Percentiles rank a stretch among this genome's conserved stretches.
phyloP scores from a whole-genome alignment of 2,888 invertebrate genomes.

The Anorthoa munda region DNA sequence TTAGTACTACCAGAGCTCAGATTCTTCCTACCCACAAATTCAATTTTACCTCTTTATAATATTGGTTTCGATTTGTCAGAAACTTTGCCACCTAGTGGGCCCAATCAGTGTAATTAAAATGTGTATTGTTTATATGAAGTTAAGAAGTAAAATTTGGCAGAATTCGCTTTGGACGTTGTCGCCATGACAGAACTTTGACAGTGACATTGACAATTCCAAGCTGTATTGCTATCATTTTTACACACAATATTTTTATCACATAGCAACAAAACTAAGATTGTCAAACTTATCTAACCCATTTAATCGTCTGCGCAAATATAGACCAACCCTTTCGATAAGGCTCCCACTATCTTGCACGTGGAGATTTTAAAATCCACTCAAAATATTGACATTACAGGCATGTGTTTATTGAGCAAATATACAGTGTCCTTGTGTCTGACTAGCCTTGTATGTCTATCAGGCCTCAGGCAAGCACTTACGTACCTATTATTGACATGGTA shows the following conservation, averaged over 20 bases:
- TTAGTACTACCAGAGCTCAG: no score
- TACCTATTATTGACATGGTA: slow-evolving; percentile 16
- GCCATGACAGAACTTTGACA: neutral
- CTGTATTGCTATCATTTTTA: neutral
- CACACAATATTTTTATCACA: slow-evolving; percentile 15
- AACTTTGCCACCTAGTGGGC: no score
- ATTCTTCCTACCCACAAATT: no score
- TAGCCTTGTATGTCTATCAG: slow-evolving; percentile 11
- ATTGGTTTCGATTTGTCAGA: no score
- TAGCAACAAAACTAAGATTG: slow-evolving; percentile 28
- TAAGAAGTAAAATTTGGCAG: no score
- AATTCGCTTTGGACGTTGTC: neutral
- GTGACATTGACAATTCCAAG: slow-evolving; percentile 11
- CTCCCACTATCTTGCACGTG: slow-evolving; percentile 48
- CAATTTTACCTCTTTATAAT: no score
- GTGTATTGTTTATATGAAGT: no score
- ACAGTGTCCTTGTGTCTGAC: slow-evolving; percentile 41
- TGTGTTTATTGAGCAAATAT: slow-evolving; percentile 39
- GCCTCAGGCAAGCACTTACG: neutral
- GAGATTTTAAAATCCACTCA: slow-evolving; percentile 26
- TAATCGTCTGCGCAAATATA: slow-evolving; percentile 38
- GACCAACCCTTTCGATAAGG: slow-evolving; percentile 39
- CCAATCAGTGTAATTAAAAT: no score
- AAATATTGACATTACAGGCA: slow-evolving; percentile 51
- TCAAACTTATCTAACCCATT: slow-evolving; percentile 27